Base-by-base conservation (phyloP, 1,140 invertebrate species). In the Caenorhabditis briggsae region DNA sequence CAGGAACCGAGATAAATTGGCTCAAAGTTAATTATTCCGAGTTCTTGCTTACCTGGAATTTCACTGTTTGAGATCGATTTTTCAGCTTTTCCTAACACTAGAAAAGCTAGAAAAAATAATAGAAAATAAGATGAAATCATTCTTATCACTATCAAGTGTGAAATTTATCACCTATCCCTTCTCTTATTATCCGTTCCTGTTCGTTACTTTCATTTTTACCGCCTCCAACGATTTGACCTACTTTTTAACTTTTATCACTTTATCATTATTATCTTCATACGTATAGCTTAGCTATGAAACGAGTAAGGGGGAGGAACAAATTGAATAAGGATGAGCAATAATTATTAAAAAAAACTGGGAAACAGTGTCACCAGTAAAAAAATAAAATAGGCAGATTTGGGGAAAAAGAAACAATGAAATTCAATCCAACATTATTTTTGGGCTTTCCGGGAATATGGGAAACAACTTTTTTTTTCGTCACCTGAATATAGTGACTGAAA, bases 201-300 rank as follows among this genome's bases (percentile, higher is more conserved):
- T 20, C 56, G 14, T 18, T 20, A 8, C 7, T 8, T 58, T 7
- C 56, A n/a, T 58, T 20, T 33, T 33, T 33, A 33, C 33, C 33
- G 33, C 33, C 33, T 33, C 33, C 33, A 33, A 33, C 3, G 33
- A 33, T 3, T 33, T 33, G 33, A 33, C 33, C 33, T 33, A 33
- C 33, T 33, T 33, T 33, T 33, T 3, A 33, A 33, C 3, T 33
- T 33, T 64, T 70, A 12, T 25, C 20, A 25, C 59, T 11, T 8
- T 61, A 11, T 16, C 33, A 82, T 55, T 82, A 53, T 82, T 12
- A 82, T 41, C 12, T 53, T 82, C 33, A 56, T 18, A 70, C 50
- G 50, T 53, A 70, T 70, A 70, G 64, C 64, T 70, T 43, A 70
- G 64, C 64, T 70, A 70, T 70, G 64, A 70, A 14, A 70, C 20